phyloP scores from a whole-genome alignment of 2,888 invertebrate genomes.

The Lobophora halterata region DNA sequence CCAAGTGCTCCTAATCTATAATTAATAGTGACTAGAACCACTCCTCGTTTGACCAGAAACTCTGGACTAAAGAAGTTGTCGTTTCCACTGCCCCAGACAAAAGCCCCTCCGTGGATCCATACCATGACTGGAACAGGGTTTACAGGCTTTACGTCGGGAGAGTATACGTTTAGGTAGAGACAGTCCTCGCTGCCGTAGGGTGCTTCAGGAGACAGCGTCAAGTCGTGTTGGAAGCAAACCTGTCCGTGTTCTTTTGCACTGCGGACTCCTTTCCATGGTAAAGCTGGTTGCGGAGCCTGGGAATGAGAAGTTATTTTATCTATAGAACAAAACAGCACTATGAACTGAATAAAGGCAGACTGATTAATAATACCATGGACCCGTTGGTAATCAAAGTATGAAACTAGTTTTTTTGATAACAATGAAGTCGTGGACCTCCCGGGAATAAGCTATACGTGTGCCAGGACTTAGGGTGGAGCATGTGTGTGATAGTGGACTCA shows the following conservation, averaged over 20 bases:
- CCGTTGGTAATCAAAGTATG: too few species aligned
- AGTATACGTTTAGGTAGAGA: slow-evolving; percentile 65
- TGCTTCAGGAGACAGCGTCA: slow-evolving; percentile 19
- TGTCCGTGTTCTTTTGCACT: slow-evolving; percentile 54
- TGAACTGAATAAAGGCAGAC: too few species aligned
- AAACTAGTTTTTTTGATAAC: too few species aligned
- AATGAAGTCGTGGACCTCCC: too few species aligned
- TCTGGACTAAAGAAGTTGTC: slow-evolving; percentile 59
- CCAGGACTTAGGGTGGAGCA: too few species aligned
- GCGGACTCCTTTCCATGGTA: slow-evolving; percentile 58
- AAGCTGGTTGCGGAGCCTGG: slow-evolving; percentile 56
- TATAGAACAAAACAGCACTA: neutral
- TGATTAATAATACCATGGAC: too few species aligned
- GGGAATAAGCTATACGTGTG: too few species aligned
- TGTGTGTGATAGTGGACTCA: too few species aligned
- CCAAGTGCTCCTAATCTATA: slow-evolving; percentile 64
- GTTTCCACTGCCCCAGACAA: slow-evolving; percentile 51
- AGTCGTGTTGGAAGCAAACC: slow-evolving; percentile 46
- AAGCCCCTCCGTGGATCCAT: slow-evolving; percentile 64
- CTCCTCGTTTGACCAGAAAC: slow-evolving; percentile 54
- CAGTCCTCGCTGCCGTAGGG: slow-evolving; percentile 56
- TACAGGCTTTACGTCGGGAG: slow-evolving; percentile 45
- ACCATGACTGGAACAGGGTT: slow-evolving; percentile 57
- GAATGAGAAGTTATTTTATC: slow-evolving; percentile 10
- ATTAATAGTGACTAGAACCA: slow-evolving; percentile 64